Evolutionary conservation across 2,113 vertebrate species (phyloP).

Genomic region (Scomber scombrus): DNA sequence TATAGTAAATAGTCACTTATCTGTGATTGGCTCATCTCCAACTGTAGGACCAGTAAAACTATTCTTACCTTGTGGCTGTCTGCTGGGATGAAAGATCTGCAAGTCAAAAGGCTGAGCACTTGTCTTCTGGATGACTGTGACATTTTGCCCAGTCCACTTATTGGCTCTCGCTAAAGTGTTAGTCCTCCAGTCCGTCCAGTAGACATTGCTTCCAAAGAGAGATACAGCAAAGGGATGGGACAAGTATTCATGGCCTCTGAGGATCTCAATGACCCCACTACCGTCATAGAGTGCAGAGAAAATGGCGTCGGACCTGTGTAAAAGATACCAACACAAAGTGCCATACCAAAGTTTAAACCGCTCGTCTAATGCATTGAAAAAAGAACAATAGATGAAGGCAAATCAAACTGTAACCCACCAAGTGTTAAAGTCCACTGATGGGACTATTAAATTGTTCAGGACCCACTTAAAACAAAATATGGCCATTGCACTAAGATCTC

Average conservation of each 20-base stretch:
- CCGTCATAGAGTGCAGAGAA: conserved; percentile 98
- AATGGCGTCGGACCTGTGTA: conserved; percentile 95
- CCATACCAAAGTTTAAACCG: conserved; percentile 51
- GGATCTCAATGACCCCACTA: conserved; percentile 93
- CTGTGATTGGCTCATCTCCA: neutral
- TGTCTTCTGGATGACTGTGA: conserved; percentile 98
- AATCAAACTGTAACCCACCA: conserved; percentile 48
- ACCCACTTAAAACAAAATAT: conserved; percentile 49
- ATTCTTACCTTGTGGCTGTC: conserved; percentile 93
- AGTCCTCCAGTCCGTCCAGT: conserved; percentile 99
- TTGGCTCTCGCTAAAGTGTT: conserved; percentile 97
- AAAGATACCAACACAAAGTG: conserved; percentile 41
- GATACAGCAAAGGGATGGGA: conserved; percentile 99
- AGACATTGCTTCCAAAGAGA: conserved; percentile 95
- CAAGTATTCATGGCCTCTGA: conserved; percentile 95
- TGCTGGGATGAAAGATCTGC: conserved; percentile 98
- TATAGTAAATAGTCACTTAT: neutral
- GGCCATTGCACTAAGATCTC: conserved; percentile 26
- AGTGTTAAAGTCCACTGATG: conserved; percentile 20
- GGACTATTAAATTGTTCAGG: conserved; percentile 60
- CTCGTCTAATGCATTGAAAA: conserved; percentile 33
- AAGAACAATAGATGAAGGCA: conserved; percentile 8
- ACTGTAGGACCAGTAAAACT: neutral
- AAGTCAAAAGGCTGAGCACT: conserved; percentile 98
- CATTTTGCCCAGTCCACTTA: conserved; percentile 97